A percentile compares a stretch with the other conserved stretches of the same genome.
Evolutionary conservation across 2,888 invertebrate species (phyloP).

Genomic region (Dicranocentrus wangi): DNA sequence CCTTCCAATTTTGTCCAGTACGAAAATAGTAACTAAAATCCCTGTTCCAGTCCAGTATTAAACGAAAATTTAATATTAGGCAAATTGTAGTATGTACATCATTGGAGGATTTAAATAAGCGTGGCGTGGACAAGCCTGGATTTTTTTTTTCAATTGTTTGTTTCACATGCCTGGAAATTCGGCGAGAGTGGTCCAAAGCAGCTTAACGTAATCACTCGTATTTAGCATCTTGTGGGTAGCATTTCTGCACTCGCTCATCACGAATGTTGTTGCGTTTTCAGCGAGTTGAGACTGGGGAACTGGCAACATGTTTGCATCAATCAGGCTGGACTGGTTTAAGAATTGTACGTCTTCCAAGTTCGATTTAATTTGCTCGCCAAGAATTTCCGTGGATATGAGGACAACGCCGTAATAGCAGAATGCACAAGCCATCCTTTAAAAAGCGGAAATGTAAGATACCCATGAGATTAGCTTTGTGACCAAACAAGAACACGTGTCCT

Average conservation of each 20-base stretch:
- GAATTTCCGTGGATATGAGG: constrained; percentile 90
- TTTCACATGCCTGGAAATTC: constrained; percentile 95
- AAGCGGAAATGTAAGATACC: too few species aligned
- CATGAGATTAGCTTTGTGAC: too few species aligned
- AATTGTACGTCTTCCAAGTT: background rate
- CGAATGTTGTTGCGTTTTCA: constrained; percentile 37
- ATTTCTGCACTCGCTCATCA: constrained; percentile 71
- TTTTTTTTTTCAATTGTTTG: too few species aligned
- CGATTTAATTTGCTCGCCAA: constrained; percentile 71
- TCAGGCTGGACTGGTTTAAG: constrained; percentile 4
- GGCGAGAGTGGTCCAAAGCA: constrained; percentile 93
- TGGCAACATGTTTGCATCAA: constrained; percentile 39
- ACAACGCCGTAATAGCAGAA: constrained; percentile 97
- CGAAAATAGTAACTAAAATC: constrained; percentile 89
- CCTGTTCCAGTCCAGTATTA: constrained; percentile 78
- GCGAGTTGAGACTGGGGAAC: constrained; percentile 31
- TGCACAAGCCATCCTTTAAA: constrained; percentile 94
- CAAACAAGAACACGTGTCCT: too few species aligned
- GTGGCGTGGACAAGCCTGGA: too few species aligned
- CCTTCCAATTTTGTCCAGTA: constrained; percentile 91
- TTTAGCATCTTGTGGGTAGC: constrained; percentile 82
- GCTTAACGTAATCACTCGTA: constrained; percentile 91
- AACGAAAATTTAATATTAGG: too few species aligned
- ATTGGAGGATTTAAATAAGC: too few species aligned
- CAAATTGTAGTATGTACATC: too few species aligned